Conservation (phyloP, 23 tunicate genomes). For the Clavelina lepadiformis region DNA sequence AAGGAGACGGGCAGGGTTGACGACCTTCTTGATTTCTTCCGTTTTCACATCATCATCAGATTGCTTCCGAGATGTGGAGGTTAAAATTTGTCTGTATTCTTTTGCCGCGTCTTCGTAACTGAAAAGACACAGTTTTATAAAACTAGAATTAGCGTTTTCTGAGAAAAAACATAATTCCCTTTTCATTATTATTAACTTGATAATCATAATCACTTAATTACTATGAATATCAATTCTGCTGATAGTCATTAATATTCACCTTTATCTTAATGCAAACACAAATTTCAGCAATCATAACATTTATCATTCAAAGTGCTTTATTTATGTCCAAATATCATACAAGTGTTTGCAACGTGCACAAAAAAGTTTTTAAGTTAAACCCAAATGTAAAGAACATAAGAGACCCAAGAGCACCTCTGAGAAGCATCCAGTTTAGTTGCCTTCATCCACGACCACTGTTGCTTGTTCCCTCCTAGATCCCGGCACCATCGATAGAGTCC, state of each 20-base stretch:
- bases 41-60: slow-evolving; percentile 21
- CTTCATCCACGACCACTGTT: slow-evolving; percentile 82
- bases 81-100: slow-evolving; percentile 48
- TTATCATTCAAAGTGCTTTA: too few species aligned
- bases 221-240: too few species aligned
- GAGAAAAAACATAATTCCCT: too few species aligned
- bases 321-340: too few species aligned
- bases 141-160: too few species aligned
- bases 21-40: slow-evolving; percentile 14
- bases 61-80: slow-evolving; percentile 9
- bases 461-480: slow-evolving; percentile 45
- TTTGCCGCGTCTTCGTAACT: slow-evolving; percentile 82
- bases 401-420: slow-evolving; percentile 11
- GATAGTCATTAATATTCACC: too few species aligned
- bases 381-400: background rate
- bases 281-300: too few species aligned
- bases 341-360: too few species aligned
- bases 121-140: background rate
- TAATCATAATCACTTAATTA: too few species aligned
- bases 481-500: slow-evolving; percentile 83
- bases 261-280: too few species aligned
- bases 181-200: too few species aligned
- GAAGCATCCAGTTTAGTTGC: slow-evolving; percentile 49
- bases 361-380: too few species aligned
- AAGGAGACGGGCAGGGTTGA: slow-evolving; percentile 29